Evolutionary conservation across 2,888 invertebrate species (phyloP).

Genomic region (Drosophila putrida): DNA sequence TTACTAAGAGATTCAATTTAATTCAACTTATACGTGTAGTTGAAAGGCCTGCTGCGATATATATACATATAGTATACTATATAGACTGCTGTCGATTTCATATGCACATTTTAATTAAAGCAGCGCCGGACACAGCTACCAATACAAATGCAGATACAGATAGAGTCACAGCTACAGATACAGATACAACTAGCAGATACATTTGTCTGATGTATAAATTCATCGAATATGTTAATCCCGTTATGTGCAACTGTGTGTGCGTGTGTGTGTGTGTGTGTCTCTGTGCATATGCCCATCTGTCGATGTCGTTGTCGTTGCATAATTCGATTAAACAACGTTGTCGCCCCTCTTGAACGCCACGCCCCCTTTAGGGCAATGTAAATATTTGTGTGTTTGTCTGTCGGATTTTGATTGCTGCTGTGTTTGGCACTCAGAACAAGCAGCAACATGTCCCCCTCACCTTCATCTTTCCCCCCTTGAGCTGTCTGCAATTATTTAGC

Average conservation of each 20-base stretch:
- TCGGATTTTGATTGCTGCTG: conserved; percentile 66
- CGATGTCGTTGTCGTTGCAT: conserved; percentile 52
- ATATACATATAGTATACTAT: not conserved
- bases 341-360: conserved; percentile 10
- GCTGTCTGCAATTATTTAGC: conserved; percentile 64
- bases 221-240: conserved; percentile 73
- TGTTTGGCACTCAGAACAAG: conserved; percentile 37
- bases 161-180: conserved; percentile 17
- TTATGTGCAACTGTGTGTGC: conserved; percentile 48
- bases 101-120: conserved; percentile 76
- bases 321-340: conserved; percentile 72
- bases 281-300: conserved; percentile 15
- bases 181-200: conserved; percentile 22
- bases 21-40: conserved; percentile 35
- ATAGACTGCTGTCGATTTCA: conserved; percentile 37
- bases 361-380: conserved; percentile 46
- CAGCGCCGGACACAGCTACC: conserved; percentile 23
- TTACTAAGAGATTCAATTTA: conserved; percentile 60
- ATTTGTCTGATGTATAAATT: conserved; percentile 37
- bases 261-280: not conserved
- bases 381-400: conserved; percentile 70
- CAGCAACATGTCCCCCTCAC: not conserved
- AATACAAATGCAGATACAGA: not conserved
- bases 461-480: not conserved
- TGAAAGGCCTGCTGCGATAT: conserved; percentile 48